Evolutionary conservation across 2,888 invertebrate genomes (phyloP).

Genomic region (Odiellus spinosus): DNA sequence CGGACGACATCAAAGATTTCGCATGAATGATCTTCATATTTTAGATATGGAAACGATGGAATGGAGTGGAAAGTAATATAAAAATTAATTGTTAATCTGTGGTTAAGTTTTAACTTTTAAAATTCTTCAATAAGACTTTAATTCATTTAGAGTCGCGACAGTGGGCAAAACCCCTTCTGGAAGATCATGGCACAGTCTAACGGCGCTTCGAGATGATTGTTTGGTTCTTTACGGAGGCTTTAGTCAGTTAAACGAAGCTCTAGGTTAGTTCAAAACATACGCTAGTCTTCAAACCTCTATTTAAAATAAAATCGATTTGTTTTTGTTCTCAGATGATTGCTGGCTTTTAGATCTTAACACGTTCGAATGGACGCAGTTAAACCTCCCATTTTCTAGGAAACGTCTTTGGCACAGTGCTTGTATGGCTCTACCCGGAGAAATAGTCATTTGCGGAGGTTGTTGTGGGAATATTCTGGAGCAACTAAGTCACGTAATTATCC

Average conservation of each 20-base stretch:
- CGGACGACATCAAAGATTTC: conserved; percentile 28
- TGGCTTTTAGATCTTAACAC: conserved; percentile 25
- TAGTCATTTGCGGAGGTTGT: conserved; percentile 30
- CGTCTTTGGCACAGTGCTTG: conserved; percentile 30
- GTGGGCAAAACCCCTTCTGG: conserved; percentile 24
- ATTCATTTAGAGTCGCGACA: conserved; percentile 21
- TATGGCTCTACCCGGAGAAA: conserved; percentile 20
- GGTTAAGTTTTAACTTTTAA: too few species aligned
- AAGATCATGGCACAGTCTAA: conserved; percentile 31
- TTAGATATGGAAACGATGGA: conserved; percentile 30
- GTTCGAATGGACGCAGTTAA: conserved; percentile 25
- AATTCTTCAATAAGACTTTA: too few species aligned
- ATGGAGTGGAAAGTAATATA: conserved; percentile 34
- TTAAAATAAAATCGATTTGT: too few species aligned
- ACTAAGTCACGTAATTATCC: conserved; percentile 1
- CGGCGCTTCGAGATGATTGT: conserved; percentile 22
- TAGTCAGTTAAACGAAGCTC: conserved; percentile 17
- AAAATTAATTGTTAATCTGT: too few species aligned
- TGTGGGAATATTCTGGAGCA: conserved; percentile 24
- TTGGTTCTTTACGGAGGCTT: conserved; percentile 27
- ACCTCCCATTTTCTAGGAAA: conserved; percentile 21
- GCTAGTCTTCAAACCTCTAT: too few species aligned
- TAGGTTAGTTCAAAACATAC: conserved; percentile 16
- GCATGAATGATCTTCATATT: conserved; percentile 33
- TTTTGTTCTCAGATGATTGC: conserved; percentile 25